Conservation (phyloP, 2,797 vertebrate species). For the Clarias platycephalus region DNA sequence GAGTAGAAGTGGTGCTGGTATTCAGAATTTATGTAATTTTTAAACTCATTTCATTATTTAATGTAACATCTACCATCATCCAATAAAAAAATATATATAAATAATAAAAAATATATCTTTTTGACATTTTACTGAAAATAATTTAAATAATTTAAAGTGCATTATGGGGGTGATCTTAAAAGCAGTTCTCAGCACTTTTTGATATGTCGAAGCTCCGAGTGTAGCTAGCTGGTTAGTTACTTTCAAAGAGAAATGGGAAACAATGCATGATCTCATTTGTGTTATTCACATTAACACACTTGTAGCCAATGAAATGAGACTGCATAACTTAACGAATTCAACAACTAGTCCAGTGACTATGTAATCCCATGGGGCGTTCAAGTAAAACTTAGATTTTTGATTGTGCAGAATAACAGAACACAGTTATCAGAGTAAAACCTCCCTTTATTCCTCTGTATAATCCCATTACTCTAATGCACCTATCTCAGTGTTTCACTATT, state of each 20-base stretch:
- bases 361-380: background rate
- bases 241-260: background rate
- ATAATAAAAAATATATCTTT: too few relatives aligned
- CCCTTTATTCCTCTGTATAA: too few relatives aligned
- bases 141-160: background rate
- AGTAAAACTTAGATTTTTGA: too few relatives aligned
- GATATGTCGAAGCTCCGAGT: too few relatives aligned
- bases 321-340: background rate
- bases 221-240: background rate
- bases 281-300: background rate
- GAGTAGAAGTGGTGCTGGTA: background rate
- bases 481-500: too few relatives aligned
- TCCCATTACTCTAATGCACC: too few relatives aligned
- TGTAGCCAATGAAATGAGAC: background rate
- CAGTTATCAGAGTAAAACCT: too few relatives aligned
- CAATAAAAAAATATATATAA: too few relatives aligned
- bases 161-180: too few relatives aligned
- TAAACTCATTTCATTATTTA: slow-evolving; percentile 1
- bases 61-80: background rate
- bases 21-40: background rate
- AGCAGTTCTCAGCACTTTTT: background rate
- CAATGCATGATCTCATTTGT: background rate
- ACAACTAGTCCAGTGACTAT: background rate
- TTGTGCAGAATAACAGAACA: too few relatives aligned
- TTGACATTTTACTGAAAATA: background rate